These are phyloP conservation scores for Rhamphomyia laevipes DNA, from an alignment of 2,888 invertebrate species.

Conservation along the genomic window DNA sequence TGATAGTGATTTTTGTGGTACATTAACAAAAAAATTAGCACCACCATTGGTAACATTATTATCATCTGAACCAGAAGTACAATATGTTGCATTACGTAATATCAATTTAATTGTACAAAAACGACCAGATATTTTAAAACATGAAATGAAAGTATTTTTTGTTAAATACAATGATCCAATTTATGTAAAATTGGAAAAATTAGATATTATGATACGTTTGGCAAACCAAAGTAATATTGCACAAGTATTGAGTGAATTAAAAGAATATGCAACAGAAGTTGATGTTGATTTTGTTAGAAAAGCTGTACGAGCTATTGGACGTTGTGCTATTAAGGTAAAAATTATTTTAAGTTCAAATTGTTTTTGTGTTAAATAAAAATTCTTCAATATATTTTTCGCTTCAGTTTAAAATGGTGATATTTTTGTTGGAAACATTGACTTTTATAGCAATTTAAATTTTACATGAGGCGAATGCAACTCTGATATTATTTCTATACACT, in stretches of 20 bases:
- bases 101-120: constrained; percentile 99
- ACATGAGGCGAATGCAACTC: too few species aligned
- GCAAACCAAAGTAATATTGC: constrained; percentile 97
- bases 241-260: constrained; percentile 93
- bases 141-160: constrained; percentile 99
- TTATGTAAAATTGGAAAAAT: constrained; percentile 96
- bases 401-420: not conserved
- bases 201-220: constrained; percentile 98
- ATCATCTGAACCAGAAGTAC: constrained; percentile 97
- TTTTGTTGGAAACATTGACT: not conserved
- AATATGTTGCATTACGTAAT: constrained; percentile 95
- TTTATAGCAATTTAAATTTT: too few species aligned
- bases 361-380: not conserved
- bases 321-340: constrained; percentile 90
- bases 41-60: constrained; percentile 97
- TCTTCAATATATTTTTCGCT: not conserved
- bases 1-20: constrained; percentile 87
- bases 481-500: too few species aligned
- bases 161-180: constrained; percentile 99
- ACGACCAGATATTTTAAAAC: constrained; percentile 94
- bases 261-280: constrained; percentile 98
- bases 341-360: not conserved
- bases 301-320: constrained; percentile 94
- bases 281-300: constrained; percentile 99
- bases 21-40: constrained; percentile 90